Percentiles rank a stretch among this genome's conserved stretches.
These are phyloP conservation scores for Oryzias curvinotus DNA, from an alignment of 2,113 vertebrate species.

Conservation along the genomic window DNA sequence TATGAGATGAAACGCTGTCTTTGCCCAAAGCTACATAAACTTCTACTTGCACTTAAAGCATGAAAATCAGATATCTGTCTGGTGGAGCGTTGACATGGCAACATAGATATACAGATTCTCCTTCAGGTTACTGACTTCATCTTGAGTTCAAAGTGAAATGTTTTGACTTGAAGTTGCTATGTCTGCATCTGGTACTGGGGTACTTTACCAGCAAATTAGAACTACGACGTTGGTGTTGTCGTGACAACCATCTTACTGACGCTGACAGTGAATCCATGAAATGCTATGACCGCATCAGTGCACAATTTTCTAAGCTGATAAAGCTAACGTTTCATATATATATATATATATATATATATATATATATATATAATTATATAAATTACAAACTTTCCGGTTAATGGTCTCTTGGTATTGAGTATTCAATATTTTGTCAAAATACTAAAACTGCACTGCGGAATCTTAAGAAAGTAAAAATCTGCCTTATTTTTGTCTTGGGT, in stretches of 20 bases:
- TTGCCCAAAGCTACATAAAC: conserved; percentile 1
- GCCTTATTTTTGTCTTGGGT: too few species aligned
- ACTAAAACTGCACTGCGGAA: too few species aligned
- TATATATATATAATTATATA: too few species aligned
- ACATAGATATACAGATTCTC: conserved; percentile 16
- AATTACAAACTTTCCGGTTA: too few species aligned
- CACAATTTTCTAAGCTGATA: background rate
- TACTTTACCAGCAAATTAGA: conserved; percentile 14
- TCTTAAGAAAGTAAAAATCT: too few species aligned
- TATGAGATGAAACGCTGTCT: background rate
- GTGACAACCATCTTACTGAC: conserved; percentile 28
- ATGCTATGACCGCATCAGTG: background rate
- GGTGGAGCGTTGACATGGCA: conserved; percentile 35
- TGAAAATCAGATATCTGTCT: conserved; percentile 13
- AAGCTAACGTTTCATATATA: too few species aligned
- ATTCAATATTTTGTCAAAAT: too few species aligned
- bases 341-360: too few species aligned
- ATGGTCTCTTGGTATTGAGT: too few species aligned
- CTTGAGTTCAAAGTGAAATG: conserved; percentile 32
- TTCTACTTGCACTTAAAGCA: conserved; percentile 29
- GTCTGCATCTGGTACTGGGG: conserved; percentile 4
- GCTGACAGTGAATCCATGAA: conserved; percentile 32
- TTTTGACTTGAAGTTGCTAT: conserved; percentile 33
- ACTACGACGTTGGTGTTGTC: conserved; percentile 22
- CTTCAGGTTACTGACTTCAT: conserved; percentile 19